phyloP scores from a whole-genome alignment of 2,888 invertebrate species.

The Steinernema carpocapsae region DNA sequence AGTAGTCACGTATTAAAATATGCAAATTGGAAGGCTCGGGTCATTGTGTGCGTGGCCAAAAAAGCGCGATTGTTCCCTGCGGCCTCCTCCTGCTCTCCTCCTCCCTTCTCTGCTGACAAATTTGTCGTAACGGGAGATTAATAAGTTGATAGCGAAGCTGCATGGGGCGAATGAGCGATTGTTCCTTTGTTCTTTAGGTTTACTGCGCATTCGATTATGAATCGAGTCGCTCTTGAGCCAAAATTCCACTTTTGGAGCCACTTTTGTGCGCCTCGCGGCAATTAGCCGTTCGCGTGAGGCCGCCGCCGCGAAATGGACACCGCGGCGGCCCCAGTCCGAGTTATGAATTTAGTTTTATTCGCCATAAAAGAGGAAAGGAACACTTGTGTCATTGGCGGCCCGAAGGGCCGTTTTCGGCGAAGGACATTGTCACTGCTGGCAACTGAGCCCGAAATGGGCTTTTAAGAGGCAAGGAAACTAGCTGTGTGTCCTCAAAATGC shows the following conservation, averaged over 20 bases:
- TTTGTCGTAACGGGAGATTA: conserved; percentile 2
- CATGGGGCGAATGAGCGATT: conserved; percentile 4
- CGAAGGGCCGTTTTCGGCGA: not conserved
- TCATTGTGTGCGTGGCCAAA: too few species aligned
- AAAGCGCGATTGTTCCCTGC: not conserved
- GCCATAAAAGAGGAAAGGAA: conserved; percentile 20
- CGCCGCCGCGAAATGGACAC: conserved; percentile 25
- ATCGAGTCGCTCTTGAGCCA: not conserved
- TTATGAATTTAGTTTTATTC: conserved; percentile 26
- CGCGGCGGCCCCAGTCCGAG: not conserved
- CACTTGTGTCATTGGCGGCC: conserved; percentile 19
- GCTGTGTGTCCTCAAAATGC: too few species aligned
- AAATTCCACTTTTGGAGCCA: not conserved
- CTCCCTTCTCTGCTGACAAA: not conserved
- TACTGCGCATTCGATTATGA: conserved; percentile 11
- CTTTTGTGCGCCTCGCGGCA: not conserved
- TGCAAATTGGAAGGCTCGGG: not conserved
- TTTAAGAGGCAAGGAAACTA: too few species aligned
- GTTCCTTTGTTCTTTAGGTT: not conserved
- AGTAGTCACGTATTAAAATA: not conserved
- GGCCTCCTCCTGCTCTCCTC: too few species aligned
- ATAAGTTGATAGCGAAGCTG: conserved; percentile 13
- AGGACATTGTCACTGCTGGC: not conserved
- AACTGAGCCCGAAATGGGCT: too few species aligned
- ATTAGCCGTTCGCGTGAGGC: conserved; percentile 31